These are phyloP conservation scores for Polypterus bichir DNA, from an alignment of 2,113 vertebrate species.

Conservation along the genomic window DNA sequence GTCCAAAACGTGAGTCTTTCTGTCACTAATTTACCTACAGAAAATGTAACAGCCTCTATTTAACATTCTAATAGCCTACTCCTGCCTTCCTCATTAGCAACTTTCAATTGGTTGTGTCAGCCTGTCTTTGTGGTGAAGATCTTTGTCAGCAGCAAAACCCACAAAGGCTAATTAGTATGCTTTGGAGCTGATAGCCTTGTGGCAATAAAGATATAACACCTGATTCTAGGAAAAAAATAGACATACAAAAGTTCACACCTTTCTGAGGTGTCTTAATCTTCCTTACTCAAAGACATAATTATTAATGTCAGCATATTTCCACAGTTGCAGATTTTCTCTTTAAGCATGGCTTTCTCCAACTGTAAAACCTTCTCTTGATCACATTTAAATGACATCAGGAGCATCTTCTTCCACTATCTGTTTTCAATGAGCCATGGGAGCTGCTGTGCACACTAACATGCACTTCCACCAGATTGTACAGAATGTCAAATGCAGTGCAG, in stretches of 20 bases:
- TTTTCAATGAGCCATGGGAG: too few relatives aligned
- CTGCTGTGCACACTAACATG: too few relatives aligned
- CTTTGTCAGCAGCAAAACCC: slow-evolving; percentile 40
- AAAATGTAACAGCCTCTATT: slow-evolving; percentile 16
- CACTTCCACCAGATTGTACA: too few relatives aligned
- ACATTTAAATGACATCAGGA: too few relatives aligned
- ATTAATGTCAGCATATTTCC: neutral
- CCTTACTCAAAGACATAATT: neutral
- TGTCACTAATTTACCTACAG: too few relatives aligned
- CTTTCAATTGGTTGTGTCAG: slow-evolving; percentile 40
- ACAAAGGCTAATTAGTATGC: slow-evolving; percentile 45
- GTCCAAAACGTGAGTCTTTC: too few relatives aligned
- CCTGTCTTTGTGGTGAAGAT: slow-evolving; percentile 38
- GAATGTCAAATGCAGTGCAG: too few relatives aligned
- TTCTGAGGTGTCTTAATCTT: neutral
- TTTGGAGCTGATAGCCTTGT: slow-evolving; percentile 27
- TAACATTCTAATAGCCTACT: slow-evolving; percentile 34
- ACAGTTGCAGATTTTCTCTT: neutral
- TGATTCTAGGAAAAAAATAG: neutral
- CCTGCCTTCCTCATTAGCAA: slow-evolving; percentile 37
- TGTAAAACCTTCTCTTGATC: too few relatives aligned
- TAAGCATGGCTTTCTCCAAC: too few relatives aligned
- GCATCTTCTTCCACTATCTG: too few relatives aligned
- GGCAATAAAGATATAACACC: slow-evolving; percentile 31
- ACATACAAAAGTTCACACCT: neutral